These are phyloP conservation scores for Mormyrus lacerda DNA, from an alignment of 2,113 vertebrate species.

Conservation along the genomic window DNA sequence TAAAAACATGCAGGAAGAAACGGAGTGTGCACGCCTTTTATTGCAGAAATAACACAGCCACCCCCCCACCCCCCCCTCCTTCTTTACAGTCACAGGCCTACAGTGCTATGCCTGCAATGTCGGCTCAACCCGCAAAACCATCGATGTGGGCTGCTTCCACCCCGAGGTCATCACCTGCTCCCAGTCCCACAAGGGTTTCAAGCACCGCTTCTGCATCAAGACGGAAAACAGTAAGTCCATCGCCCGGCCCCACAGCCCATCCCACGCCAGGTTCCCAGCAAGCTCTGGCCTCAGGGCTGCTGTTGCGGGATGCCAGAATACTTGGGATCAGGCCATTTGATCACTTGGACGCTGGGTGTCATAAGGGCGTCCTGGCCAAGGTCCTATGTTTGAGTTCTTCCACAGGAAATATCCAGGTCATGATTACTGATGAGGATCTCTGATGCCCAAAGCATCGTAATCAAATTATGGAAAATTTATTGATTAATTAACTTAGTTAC, in stretches of 20 bases:
- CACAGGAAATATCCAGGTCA: background rate
- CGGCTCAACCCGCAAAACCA: constrained; percentile 69
- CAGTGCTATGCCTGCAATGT: constrained; percentile 88
- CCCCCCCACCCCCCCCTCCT: background rate
- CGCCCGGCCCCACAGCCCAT: background rate
- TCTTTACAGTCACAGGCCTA: constrained; percentile 61
- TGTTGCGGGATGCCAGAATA: background rate
- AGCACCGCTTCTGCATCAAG: constrained; percentile 85
- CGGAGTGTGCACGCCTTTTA: background rate
- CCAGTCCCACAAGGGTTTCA: constrained; percentile 84
- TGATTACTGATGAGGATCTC: background rate
- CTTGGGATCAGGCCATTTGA: background rate
- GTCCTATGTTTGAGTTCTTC: background rate
- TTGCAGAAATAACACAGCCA: background rate
- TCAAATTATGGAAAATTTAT: background rate
- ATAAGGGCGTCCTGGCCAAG: background rate
- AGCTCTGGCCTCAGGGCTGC: background rate
- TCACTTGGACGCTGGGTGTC: background rate
- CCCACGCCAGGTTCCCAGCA: background rate
- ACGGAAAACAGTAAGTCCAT: constrained; percentile 80
- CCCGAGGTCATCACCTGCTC: constrained; percentile 84
- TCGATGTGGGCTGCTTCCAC: constrained; percentile 76
- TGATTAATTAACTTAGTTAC: background rate
- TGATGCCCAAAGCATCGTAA: background rate
- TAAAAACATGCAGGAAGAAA: background rate